Evolutionary conservation across 1,140 invertebrate species (phyloP).

Genomic region (Pantala flavescens): DNA sequence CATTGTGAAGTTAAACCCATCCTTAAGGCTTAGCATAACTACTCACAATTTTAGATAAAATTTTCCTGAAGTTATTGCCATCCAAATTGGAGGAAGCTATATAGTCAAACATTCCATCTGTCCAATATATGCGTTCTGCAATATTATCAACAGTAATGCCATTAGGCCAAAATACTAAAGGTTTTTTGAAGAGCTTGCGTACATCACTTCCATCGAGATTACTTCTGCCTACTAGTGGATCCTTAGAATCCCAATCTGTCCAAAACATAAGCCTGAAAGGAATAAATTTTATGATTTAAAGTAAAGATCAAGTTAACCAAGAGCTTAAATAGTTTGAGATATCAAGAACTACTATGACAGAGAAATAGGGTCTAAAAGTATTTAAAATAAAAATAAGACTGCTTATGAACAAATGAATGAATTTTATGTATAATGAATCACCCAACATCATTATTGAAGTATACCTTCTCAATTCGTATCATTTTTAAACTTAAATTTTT

Average conservation of each 20-base stretch:
- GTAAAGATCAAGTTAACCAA: too few species aligned
- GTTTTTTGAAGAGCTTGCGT: constrained; percentile 53
- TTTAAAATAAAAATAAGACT: too few species aligned
- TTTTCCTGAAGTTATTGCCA: constrained; percentile 62
- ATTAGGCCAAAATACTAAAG: constrained; percentile 72
- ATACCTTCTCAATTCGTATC: too few species aligned
- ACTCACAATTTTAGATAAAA: constrained; percentile 50
- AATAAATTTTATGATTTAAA: background rate
- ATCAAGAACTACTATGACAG: too few species aligned
- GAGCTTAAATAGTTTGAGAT: too few species aligned
- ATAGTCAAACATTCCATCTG: constrained; percentile 72
- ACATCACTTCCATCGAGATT: constrained; percentile 74
- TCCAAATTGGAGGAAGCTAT: constrained; percentile 77
- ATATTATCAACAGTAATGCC: constrained; percentile 77
- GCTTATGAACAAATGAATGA: constrained; percentile 15
- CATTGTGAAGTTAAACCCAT: too few species aligned
- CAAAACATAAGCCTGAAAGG: constrained; percentile 62
- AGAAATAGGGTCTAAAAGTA: too few species aligned
- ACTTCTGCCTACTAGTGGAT: constrained; percentile 68
- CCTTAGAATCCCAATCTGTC: constrained; percentile 80
- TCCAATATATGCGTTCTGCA: constrained; percentile 74
- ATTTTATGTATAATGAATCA: too few species aligned
- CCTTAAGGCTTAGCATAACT: background rate
- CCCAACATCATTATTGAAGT: too few species aligned
- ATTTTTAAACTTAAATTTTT: too few species aligned